phyloP scores from a whole-genome alignment of 2,888 invertebrate species.

The Archaeoteleia sp. region DNA sequence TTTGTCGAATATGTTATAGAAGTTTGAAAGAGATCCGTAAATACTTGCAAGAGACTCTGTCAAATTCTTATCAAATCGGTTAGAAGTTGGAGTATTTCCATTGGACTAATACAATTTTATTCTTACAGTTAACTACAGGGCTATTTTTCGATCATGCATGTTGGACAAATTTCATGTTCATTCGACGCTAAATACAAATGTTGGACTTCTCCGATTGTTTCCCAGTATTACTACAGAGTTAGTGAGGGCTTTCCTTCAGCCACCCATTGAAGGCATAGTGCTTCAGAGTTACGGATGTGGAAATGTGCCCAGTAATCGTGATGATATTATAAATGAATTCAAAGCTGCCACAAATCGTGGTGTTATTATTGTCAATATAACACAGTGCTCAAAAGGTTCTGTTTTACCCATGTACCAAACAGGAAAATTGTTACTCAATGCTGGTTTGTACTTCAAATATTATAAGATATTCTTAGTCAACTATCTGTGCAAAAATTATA shows the following conservation, averaged over 20 bases:
- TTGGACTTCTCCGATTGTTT: slow-evolving; percentile 90
- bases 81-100: too few relatives aligned
- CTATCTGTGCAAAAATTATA: too few relatives aligned
- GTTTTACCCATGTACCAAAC: slow-evolving; percentile 90
- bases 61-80: too few relatives aligned
- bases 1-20: too few relatives aligned
- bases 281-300: slow-evolving; percentile 95
- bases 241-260: slow-evolving; percentile 82
- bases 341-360: slow-evolving; percentile 83
- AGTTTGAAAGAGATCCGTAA: too few relatives aligned
- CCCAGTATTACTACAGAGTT: slow-evolving; percentile 92
- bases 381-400: slow-evolving; percentile 90
- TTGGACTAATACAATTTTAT: too few relatives aligned
- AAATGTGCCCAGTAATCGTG: slow-evolving; percentile 90
- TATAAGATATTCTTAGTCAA: neutral
- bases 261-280: slow-evolving; percentile 89
- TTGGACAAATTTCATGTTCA: slow-evolving; percentile 84
- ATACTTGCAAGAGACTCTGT: too few relatives aligned
- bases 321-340: slow-evolving; percentile 86
- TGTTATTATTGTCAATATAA: slow-evolving; percentile 92
- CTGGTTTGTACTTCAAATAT: slow-evolving; percentile 57
- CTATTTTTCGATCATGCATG: slow-evolving; percentile 79
- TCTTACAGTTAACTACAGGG: slow-evolving; percentile 79
- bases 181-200: slow-evolving; percentile 86
- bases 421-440: slow-evolving; percentile 78